phyloP scores from a whole-genome alignment of 2,888 invertebrate genomes.

The Orthosia gothica region DNA sequence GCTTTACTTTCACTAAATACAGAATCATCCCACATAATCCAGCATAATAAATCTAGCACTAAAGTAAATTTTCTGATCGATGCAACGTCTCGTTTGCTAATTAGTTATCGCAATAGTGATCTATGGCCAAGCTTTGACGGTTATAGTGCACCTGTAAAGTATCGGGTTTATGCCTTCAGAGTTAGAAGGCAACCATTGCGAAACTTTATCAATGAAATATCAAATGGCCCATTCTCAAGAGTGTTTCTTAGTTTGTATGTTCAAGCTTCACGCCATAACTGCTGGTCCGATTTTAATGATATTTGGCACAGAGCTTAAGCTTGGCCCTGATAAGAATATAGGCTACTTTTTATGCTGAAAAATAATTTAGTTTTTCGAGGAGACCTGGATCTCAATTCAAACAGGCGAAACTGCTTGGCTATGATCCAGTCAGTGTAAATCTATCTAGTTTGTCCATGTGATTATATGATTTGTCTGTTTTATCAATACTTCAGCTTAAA shows the following conservation, averaged over 20 bases:
- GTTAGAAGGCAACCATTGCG: conserved; percentile 43
- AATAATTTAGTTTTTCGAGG: neutral
- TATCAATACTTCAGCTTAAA: neutral
- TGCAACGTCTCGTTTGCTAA: conserved; percentile 37
- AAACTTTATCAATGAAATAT: conserved; percentile 50
- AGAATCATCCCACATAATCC: conserved; percentile 3
- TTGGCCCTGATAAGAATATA: neutral
- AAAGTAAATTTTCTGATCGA: conserved; percentile 10
- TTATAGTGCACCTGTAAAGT: conserved; percentile 49
- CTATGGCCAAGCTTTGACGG: conserved; percentile 35
- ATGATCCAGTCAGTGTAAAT: conserved; percentile 6
- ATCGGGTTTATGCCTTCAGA: conserved; percentile 26
- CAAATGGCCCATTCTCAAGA: conserved; percentile 26
- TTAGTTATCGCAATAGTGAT: conserved; percentile 44
- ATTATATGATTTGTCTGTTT: conserved; percentile 2
- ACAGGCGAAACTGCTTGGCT: neutral
- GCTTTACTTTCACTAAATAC: conserved; percentile 18
- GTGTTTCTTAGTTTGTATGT: neutral
- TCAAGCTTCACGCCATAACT: neutral
- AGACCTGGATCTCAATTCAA: neutral
- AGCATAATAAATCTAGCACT: conserved; percentile 21
- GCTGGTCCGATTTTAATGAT: neutral
- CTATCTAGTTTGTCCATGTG: neutral
- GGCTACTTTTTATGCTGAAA: neutral
- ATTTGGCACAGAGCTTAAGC: neutral